These are phyloP conservation scores for Ciconia stormi DNA, from an alignment of 2,113 vertebrate genomes.

Conservation along the genomic window DNA sequence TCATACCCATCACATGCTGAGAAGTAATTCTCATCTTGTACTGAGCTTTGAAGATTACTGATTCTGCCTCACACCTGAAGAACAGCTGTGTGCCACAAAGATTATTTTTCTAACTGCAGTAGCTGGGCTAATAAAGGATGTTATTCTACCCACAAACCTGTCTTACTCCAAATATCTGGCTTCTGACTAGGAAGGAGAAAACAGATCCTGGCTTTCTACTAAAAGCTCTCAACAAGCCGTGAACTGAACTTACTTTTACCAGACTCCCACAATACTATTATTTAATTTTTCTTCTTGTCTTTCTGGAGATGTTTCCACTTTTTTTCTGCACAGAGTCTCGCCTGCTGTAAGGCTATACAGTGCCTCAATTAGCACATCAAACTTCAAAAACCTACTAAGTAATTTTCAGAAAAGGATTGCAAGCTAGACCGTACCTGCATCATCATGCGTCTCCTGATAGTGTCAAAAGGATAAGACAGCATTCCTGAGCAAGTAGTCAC, in stretches of 20 bases:
- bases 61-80: not conserved
- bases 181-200: not conserved
- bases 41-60: not conserved
- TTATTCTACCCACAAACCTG: not conserved
- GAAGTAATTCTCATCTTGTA: not conserved
- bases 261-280: not conserved
- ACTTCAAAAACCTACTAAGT: not conserved
- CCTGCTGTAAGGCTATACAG: not conserved
- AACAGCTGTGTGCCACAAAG: not conserved
- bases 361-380: not conserved
- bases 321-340: not conserved
- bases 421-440: conserved; percentile 58
- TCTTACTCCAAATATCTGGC: not conserved
- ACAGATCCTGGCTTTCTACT: not conserved
- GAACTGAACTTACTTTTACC: not conserved
- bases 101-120: not conserved
- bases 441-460: conserved; percentile 63
- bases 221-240: not conserved
- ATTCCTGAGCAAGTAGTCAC: conserved; percentile 66
- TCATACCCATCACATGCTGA: not conserved
- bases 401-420: not conserved
- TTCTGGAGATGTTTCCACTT: not conserved
- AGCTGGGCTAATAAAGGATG: not conserved
- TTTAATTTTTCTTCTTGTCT: not conserved
- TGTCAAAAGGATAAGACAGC: conserved; percentile 68